phyloP scores from a whole-genome alignment of 2,113 vertebrate genomes.

The Coracopsis vasa region DNA sequence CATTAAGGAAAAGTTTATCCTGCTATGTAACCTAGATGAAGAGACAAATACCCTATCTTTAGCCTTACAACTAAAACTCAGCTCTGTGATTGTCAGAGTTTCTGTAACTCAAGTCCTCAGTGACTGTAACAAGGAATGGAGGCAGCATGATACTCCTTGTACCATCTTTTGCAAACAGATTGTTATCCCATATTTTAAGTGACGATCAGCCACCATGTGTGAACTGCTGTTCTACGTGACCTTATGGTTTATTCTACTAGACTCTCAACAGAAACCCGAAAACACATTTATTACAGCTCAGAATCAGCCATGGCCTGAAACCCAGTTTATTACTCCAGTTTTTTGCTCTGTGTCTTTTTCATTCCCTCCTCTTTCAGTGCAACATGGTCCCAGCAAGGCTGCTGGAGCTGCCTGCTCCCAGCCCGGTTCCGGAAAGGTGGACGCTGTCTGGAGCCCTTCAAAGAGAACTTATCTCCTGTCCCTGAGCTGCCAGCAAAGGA shows the following conservation, averaged over 20 bases:
- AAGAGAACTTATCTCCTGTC: background rate
- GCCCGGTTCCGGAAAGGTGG: background rate
- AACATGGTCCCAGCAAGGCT: accelerated
- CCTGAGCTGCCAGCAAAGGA: background rate
- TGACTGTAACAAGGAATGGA: background rate
- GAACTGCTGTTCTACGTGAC: accelerated
- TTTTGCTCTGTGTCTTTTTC: background rate
- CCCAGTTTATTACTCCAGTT: background rate
- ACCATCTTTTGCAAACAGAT: background rate
- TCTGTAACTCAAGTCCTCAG: background rate
- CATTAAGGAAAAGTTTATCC: background rate
- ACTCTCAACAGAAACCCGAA: background rate
- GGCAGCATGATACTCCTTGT: background rate
- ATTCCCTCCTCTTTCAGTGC: background rate
- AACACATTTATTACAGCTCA: background rate
- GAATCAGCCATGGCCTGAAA: background rate
- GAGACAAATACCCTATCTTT: background rate
- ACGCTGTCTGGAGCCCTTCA: background rate
- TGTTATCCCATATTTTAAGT: background rate
- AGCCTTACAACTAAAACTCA: background rate
- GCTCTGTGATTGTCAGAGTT: background rate
- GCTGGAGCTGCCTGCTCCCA: accelerated
- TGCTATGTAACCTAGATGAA: background rate
- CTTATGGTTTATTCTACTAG: background rate
- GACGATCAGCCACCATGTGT: background rate